phyloP scores from a whole-genome alignment of 1,140 invertebrate species.

The Vollenhovia emeryi region DNA sequence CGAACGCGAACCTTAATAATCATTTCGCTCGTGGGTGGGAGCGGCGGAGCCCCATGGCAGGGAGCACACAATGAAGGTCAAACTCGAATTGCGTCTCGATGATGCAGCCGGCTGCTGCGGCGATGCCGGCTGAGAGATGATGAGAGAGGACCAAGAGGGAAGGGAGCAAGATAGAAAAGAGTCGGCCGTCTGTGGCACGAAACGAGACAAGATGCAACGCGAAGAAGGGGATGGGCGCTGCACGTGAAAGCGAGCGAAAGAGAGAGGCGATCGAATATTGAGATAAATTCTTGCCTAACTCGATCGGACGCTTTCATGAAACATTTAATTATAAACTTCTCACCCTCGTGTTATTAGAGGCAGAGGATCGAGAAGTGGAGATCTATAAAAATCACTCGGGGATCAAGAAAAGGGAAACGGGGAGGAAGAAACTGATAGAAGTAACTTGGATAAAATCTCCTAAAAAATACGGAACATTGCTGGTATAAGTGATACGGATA shows the following conservation, averaged over 20 bases:
- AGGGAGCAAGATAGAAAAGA: constrained; percentile 19
- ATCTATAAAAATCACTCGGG: not conserved
- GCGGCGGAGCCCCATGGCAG: constrained; percentile 55
- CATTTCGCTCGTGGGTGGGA: constrained; percentile 68
- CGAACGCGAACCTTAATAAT: constrained; percentile 60
- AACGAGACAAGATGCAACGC: constrained; percentile 49
- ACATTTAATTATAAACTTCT: constrained; percentile 7
- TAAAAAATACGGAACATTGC: constrained; percentile 14
- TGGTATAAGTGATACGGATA: constrained; percentile 32
- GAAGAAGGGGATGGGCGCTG: not conserved
- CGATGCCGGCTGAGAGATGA: not conserved
- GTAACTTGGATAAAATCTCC: constrained; percentile 1
- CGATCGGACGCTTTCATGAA: not conserved
- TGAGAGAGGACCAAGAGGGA: constrained; percentile 10
- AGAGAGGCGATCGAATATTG: constrained; percentile 27
- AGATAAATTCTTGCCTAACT: not conserved
- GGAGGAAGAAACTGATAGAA: not conserved
- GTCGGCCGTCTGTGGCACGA: constrained; percentile 1
- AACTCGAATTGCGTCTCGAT: constrained; percentile 67
- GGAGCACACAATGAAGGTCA: constrained; percentile 77
- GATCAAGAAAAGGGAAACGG: not conserved
- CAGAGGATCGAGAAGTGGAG: not conserved
- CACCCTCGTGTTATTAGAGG: not conserved
- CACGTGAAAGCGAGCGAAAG: constrained; percentile 49
- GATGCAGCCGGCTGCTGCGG: constrained; percentile 62